These are phyloP conservation scores for Fregata magnificens DNA, from an alignment of 2,113 vertebrate species.

Conservation along the genomic window DNA sequence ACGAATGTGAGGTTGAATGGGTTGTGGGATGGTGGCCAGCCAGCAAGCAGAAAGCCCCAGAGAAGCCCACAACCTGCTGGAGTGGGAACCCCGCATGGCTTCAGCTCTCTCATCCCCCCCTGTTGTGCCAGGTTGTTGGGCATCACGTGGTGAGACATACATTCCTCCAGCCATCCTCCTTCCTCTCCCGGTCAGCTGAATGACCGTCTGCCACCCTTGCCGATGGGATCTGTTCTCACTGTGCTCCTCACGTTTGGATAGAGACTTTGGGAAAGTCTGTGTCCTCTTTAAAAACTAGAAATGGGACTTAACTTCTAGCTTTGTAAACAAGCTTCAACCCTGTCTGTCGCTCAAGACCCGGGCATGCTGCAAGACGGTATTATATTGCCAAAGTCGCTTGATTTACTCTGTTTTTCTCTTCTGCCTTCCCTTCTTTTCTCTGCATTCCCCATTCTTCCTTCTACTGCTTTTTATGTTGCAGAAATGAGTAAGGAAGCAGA, in stretches of 20 bases:
- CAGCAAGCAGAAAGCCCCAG: neutral
- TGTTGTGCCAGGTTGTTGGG: fast-evolving
- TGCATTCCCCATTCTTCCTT: neutral
- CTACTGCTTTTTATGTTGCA: neutral
- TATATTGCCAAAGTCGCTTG: neutral
- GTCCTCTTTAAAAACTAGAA: neutral
- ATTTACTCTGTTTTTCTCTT: neutral
- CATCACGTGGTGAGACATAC: neutral
- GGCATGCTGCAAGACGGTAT: neutral
- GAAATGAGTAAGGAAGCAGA: neutral
- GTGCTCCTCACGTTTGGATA: neutral
- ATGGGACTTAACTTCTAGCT: neutral
- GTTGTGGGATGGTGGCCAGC: neutral
- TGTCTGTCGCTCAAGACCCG: neutral
- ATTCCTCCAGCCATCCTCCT: neutral
- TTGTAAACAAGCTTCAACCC: neutral
- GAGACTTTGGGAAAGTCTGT: neutral
- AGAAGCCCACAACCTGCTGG: neutral
- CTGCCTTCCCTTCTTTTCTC: neutral
- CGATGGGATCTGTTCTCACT: neutral
- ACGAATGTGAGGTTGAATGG: neutral
- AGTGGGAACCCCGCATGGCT: fast-evolving
- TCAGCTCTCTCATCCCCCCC: fast-evolving
- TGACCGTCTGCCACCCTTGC: fast-evolving
- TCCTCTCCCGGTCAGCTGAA: neutral